Base-by-base conservation (phyloP, 2,888 invertebrate species). In the Ornithoptera alexandrae region DNA sequence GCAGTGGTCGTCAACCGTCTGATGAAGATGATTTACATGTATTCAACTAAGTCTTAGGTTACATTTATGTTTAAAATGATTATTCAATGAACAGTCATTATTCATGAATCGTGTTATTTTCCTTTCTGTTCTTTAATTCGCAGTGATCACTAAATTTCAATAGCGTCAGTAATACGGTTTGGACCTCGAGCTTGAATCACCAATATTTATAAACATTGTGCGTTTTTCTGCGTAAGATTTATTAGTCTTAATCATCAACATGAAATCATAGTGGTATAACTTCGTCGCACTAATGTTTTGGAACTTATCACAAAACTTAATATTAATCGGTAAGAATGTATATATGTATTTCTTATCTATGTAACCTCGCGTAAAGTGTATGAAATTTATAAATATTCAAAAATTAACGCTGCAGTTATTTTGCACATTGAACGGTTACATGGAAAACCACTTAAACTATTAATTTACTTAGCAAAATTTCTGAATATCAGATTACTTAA, bases 191-290 rank as follows among this genome's bases (percentile, higher is more conserved):
- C 53, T 58, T 68, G 58, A 63, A 63, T 68, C 62, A 62, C n/a
- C 46, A 63, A 63, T 68, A 68, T 63, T 68, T 63, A 68, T 68
- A 68, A 68, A 63, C 62, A 57, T 62, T 53, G 7, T 57, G 20
- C 4, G n/a, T 20, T 50, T 22, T 66, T 58, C 39, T 65, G 65
- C 36, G 42, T 39, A 39, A 10, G 20, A 42, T 58, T 20, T 65
- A 58, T n/a, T 58, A 22, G 39, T 57, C 17, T 10, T 42, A 30
- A 59, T 6, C 30, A 59, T 30, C n/a, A n/a, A 46, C 36, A 60
- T 66, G 46, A 66, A 60, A 60, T 66, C 66, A 66, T 66, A 60
- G n/a, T 30, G 60, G 12, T 30, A 18, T 60, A 30, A 36, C 50
- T 66, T 66, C 15, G 17, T 3, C 24, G 24, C 22, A 22, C 5